phyloP scores from a whole-genome alignment of 2,113 vertebrate species.

The Ictalurus furcatus region DNA sequence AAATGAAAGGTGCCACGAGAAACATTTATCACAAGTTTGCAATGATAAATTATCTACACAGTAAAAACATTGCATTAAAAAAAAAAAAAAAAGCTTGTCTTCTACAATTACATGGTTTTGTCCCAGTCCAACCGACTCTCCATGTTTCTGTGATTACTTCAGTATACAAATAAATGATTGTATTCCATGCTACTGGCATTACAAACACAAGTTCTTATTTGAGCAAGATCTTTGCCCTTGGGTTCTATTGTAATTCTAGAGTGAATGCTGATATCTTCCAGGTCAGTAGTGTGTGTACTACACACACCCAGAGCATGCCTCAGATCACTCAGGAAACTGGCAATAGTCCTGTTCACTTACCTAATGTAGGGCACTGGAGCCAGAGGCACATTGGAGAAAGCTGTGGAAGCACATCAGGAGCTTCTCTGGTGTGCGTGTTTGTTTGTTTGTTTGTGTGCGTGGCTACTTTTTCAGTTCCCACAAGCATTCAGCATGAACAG shows the following conservation, averaged over 20 bases:
- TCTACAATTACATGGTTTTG: neutral
- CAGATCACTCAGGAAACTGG: neutral
- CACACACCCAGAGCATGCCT: neutral
- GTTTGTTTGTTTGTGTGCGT: neutral
- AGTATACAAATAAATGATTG: constrained; percentile 8
- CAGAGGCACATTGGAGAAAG: neutral
- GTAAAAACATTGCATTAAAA: neutral
- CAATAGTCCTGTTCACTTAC: neutral
- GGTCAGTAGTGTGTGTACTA: constrained; percentile 12
- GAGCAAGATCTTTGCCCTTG: constrained; percentile 15
- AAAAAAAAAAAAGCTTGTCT: neutral
- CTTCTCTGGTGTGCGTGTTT: neutral
- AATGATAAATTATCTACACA: constrained; percentile 1
- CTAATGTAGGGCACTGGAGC: neutral
- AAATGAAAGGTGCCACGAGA: constrained; percentile 23
- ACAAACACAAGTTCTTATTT: constrained; percentile 6
- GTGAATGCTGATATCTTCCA: constrained; percentile 25
- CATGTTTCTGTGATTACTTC: constrained; percentile 5
- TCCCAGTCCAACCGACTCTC: neutral
- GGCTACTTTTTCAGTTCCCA: neutral
- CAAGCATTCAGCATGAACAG: neutral
- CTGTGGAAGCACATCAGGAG: neutral
- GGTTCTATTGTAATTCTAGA: neutral
- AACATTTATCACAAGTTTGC: constrained; percentile 28
- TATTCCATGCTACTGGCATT: neutral